phyloP scores from a whole-genome alignment of 2,113 vertebrate species.

The Caranx ignobilis region DNA sequence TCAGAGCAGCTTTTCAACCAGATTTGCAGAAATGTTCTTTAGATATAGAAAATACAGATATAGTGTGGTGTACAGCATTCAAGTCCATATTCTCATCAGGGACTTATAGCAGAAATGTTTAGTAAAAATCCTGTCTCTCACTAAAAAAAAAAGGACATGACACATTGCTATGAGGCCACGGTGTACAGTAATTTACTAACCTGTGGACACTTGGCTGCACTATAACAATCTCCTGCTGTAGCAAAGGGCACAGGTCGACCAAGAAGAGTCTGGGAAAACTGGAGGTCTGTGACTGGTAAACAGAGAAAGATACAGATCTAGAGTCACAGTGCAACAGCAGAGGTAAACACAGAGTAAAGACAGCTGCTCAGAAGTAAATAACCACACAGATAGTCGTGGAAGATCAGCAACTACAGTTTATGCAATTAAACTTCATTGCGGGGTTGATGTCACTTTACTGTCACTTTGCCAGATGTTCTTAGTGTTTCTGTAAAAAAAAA shows the following conservation, averaged over 20 bases:
- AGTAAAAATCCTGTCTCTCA: background rate
- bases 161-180: background rate
- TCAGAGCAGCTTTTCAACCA: background rate
- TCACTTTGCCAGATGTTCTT: conserved; percentile 18
- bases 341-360: conserved; percentile 41
- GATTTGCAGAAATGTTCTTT: background rate
- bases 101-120: background rate
- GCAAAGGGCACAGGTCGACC: conserved; percentile 90
- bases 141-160: background rate
- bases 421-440: background rate
- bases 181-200: conserved; percentile 68
- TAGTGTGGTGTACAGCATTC: background rate
- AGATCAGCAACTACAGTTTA: conserved; percentile 15
- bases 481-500: background rate
- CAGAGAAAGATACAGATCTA: conserved; percentile 54
- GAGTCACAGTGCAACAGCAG: conserved; percentile 41
- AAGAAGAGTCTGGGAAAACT: conserved; percentile 87
- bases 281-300: conserved; percentile 89
- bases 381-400: conserved; percentile 14
- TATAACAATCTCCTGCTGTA: conserved; percentile 93
- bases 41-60: background rate
- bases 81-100: background rate
- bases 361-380: conserved; percentile 47
- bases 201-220: conserved; percentile 92
- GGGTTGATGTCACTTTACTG: conserved; percentile 27